Percentiles rank a stretch among this genome's conserved stretches.
Conservation (phyloP, 2,113 vertebrate genomes). For the Macquaria ambigua region DNA sequence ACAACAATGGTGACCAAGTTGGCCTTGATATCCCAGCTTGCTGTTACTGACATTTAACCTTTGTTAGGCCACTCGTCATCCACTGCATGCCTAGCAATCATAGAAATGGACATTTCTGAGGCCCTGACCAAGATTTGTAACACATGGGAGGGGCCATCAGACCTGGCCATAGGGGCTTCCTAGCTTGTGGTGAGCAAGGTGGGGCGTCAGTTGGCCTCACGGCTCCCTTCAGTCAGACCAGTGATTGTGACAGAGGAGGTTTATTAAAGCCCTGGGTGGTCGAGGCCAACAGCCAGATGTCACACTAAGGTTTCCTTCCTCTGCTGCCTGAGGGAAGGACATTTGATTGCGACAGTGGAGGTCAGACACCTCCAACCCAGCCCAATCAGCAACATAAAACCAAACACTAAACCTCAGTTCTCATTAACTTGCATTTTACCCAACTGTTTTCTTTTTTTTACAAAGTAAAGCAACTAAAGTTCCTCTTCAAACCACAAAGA, state of each 20-base stretch:
- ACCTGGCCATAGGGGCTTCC: conserved; percentile 43
- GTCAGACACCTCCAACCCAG: conserved; percentile 72
- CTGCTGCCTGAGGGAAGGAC: conserved; percentile 81
- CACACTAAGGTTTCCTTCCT: conserved; percentile 90
- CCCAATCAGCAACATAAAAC: conserved; percentile 64
- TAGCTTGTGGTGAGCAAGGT: conserved; percentile 51
- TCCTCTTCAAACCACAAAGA: neutral
- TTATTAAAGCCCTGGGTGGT: conserved; percentile 87
- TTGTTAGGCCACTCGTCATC: neutral
- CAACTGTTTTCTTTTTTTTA: neutral
- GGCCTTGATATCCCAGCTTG: neutral
- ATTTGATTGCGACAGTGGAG: conserved; percentile 82
- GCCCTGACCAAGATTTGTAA: neutral
- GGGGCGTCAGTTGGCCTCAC: conserved; percentile 79
- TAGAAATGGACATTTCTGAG: neutral
- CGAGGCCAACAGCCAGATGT: conserved; percentile 86
- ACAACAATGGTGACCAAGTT: neutral
- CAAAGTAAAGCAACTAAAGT: conserved; percentile 12
- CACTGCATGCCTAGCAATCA: neutral
- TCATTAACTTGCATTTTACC: conserved; percentile 22
- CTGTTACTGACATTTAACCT: neutral
- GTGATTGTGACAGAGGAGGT: conserved; percentile 89
- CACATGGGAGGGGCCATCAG: conserved; percentile 31
- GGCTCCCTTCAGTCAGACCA: conserved; percentile 71
- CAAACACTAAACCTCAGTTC: conserved; percentile 30